A percentile compares a stretch with the other conserved stretches of the same genome.
Conservation (phyloP, 1,140 invertebrate species). For the Philopotamus ludificatus region DNA sequence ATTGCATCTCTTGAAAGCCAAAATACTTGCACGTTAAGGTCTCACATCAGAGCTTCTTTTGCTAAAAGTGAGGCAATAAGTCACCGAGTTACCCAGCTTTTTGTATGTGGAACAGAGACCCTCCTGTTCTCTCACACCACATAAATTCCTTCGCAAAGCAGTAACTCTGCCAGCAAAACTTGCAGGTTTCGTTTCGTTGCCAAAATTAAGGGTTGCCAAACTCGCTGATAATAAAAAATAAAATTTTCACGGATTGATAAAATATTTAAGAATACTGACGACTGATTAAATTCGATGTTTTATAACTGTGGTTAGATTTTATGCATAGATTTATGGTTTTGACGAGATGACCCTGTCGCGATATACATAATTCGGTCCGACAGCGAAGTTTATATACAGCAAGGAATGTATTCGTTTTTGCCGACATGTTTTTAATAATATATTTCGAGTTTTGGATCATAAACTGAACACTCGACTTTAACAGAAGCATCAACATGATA, state of each 20-base stretch:
- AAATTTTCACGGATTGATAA: not conserved
- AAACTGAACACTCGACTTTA: constrained; percentile 10
- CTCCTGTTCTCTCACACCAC: constrained; percentile 25
- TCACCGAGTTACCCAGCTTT: constrained; percentile 29
- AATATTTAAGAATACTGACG: too few species aligned
- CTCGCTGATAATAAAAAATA: not conserved
- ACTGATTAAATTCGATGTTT: too few species aligned
- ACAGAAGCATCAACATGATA: constrained; percentile 16
- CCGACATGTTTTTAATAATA: constrained; percentile 26
- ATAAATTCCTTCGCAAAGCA: constrained; percentile 31
- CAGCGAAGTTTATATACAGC: not conserved
- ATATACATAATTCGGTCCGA: too few species aligned
- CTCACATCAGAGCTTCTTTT: not conserved
- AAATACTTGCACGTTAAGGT: constrained; percentile 1
- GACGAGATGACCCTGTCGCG: not conserved
- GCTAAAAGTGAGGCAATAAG: constrained; percentile 26
- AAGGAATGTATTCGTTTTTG: constrained; percentile 16
- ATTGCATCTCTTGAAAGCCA: not conserved
- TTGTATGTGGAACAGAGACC: constrained; percentile 22
- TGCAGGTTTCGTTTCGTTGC: not conserved
- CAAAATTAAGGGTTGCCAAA: constrained; percentile 12
- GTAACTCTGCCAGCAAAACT: constrained; percentile 27
- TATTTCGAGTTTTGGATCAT: not conserved
- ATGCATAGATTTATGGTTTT: not conserved
- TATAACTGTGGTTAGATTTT: not conserved